phyloP scores from a whole-genome alignment of 2,113 vertebrate genomes.

The Paralichthys olivaceus region DNA sequence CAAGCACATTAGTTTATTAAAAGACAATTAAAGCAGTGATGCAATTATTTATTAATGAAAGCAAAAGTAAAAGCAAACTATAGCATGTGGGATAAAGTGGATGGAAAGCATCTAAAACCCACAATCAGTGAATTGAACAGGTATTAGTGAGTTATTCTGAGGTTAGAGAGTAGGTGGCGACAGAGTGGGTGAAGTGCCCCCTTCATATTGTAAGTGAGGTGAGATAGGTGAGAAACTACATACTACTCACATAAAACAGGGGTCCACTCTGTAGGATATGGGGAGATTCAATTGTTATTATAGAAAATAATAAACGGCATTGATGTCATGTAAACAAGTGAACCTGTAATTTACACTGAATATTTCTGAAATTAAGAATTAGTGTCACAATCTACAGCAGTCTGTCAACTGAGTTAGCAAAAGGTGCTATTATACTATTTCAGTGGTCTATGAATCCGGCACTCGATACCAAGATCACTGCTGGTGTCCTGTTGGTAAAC shows the following conservation, averaged over 20 bases:
- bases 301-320: conserved; percentile 71
- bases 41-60: conserved; percentile 73
- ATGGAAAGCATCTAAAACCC: conserved; percentile 28
- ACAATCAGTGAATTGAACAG: neutral
- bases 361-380: conserved; percentile 23
- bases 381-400: conserved; percentile 4
- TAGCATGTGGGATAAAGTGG: conserved; percentile 25
- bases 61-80: conserved; percentile 55
- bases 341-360: conserved; percentile 19
- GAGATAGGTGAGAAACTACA: conserved; percentile 74
- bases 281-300: conserved; percentile 77
- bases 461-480: conserved; percentile 31
- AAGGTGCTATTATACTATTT: conserved; percentile 12
- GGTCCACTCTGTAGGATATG: conserved; percentile 84
- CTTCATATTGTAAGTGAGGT: conserved; percentile 46
- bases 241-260: conserved; percentile 89
- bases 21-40: neutral
- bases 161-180: conserved; percentile 7
- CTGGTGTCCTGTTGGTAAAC: conserved; percentile 1
- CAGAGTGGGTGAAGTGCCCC: conserved; percentile 55
- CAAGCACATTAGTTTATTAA: neutral
- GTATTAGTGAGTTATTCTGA: conserved; percentile 21
- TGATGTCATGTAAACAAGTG: conserved; percentile 67
- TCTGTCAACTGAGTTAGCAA: conserved; percentile 20
- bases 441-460: conserved; percentile 15